These are phyloP conservation scores for Anastrepha ludens DNA, from an alignment of 1,140 invertebrate genomes.

Conservation along the genomic window DNA sequence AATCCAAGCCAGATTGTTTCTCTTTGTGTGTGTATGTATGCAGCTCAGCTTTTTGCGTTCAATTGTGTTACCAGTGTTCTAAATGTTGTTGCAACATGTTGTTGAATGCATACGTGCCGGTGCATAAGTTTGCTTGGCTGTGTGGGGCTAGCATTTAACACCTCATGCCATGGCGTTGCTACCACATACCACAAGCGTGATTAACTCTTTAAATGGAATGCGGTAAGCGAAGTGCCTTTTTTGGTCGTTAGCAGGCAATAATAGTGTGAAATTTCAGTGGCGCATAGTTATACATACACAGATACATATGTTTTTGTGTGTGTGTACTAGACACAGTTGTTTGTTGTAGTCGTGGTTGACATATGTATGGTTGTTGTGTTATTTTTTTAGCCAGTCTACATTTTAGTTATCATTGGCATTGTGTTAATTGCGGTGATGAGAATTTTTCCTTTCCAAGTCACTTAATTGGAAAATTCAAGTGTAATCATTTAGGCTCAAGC, in stretches of 20 bases:
- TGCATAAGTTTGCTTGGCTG: neutral
- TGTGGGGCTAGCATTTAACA: conserved; percentile 35
- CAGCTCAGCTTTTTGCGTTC: neutral
- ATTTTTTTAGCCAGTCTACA: neutral
- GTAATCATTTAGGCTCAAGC: conserved; percentile 12
- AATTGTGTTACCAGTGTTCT: conserved; percentile 23
- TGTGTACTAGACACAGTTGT: no score
- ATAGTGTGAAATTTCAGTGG: conserved; percentile 39
- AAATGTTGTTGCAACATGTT: conserved; percentile 51
- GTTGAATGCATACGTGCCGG: neutral
- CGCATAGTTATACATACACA: neutral
- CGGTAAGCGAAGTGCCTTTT: conserved; percentile 45
- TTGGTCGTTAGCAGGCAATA: conserved; percentile 1
- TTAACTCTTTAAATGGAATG: conserved; percentile 53
- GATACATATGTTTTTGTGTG: neutral
- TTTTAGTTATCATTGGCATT: neutral
- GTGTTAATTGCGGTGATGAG: conserved; percentile 24
- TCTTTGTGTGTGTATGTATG: neutral
- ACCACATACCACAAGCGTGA: conserved; percentile 35
- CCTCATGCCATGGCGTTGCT: conserved; percentile 49
- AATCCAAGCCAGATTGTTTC: neutral
- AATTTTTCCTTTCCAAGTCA: conserved; percentile 31
- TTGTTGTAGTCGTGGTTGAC: conserved; percentile 19
- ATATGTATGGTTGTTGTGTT: neutral
- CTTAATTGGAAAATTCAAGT: conserved; percentile 40